phyloP scores from a whole-genome alignment of 2,797 vertebrate genomes.

The Tachyglossus aculeatus region DNA sequence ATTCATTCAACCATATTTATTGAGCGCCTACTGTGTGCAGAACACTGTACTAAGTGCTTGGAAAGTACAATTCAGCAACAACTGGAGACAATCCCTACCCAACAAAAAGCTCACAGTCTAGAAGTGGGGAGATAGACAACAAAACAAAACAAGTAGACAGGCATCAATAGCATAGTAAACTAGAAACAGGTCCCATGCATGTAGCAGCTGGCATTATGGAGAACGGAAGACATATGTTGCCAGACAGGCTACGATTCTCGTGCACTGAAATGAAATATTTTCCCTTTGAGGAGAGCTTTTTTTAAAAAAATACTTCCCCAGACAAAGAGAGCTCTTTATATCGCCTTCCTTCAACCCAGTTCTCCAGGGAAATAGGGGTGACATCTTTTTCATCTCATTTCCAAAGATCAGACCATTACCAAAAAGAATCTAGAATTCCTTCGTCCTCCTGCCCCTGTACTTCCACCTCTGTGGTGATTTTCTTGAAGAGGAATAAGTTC shows the following conservation, averaged over 20 bases:
- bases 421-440: background rate
- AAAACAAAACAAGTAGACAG: no score
- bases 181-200: no score
- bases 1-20: no score
- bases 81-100: no score
- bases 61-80: no score
- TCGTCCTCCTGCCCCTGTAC: background rate
- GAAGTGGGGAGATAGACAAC: no score
- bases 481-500: background rate
- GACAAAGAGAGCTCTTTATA: conserved; percentile 21
- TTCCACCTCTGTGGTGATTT: rapidly evolving
- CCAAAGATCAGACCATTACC: conserved; percentile 5
- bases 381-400: conserved; percentile 19
- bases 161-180: no score
- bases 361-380: conserved; percentile 14
- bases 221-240: background rate
- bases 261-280: conserved; percentile 35
- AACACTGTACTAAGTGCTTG: no score
- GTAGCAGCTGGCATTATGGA: no score
- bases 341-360: conserved; percentile 36
- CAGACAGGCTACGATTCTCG: background rate
- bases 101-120: no score
- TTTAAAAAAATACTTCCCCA: conserved; percentile 24
- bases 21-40: no score
- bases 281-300: conserved; percentile 56